Evolutionary conservation across 2,113 vertebrate species (phyloP).

Genomic region (Eptesicus fuscus): DNA sequence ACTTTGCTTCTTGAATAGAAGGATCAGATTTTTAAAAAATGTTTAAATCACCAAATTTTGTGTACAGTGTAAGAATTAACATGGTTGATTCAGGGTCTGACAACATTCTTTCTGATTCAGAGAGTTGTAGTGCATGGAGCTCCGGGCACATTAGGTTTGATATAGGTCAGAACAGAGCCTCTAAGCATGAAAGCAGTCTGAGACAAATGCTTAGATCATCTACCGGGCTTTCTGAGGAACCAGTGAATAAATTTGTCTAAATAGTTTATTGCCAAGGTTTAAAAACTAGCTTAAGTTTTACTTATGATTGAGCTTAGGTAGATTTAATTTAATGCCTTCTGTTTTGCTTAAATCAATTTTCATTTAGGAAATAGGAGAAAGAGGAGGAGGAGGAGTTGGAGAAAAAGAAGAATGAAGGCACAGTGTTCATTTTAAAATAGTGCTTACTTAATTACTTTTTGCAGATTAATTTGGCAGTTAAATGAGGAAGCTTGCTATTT

Average conservation of each 20-base stretch:
- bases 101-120: neutral
- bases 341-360: slow-evolving; percentile 5
- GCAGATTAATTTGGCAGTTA: neutral
- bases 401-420: neutral
- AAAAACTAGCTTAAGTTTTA: neutral
- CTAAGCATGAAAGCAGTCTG: neutral
- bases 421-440: neutral
- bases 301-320: neutral
- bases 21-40: neutral
- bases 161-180: neutral
- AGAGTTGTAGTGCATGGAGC: neutral
- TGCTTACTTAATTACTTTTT: neutral
- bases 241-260: neutral
- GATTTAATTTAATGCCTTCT: neutral
- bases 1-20: neutral
- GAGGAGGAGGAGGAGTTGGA: no score
- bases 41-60: neutral
- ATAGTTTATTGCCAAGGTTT: neutral
- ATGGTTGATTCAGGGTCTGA: neutral
- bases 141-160: neutral
- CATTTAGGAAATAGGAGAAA: neutral
- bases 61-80: neutral
- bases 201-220: neutral
- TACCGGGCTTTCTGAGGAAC: neutral
- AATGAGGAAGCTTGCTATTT: neutral